Evolutionary conservation across 2,888 invertebrate species (phyloP), one percentile per base, ranked within the genome.

Genomic region (Clivina fossor): DNA sequence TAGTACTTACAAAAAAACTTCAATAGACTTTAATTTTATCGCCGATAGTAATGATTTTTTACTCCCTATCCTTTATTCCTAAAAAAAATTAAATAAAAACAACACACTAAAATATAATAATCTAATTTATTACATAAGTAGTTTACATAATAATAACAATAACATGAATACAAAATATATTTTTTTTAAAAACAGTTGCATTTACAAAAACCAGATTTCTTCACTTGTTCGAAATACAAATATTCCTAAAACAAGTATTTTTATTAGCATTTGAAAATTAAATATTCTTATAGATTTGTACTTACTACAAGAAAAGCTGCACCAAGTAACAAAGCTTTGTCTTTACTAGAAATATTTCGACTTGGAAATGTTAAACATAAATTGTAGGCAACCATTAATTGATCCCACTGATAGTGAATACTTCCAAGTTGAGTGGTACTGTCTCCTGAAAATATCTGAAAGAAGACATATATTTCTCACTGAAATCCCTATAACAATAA

Each of bases 281-380:
- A 30, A 56, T 11, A 57, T 15, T 33, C 9, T 20, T 9, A 26
- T 4, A 4, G 20, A 5, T 18, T 48, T 19, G 50, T 19, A 69
- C 73, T 77, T 79, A 92, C 93, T 82, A 94, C 75, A 56, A 94
- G 77, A 74, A 94, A 93, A 0, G 87, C 82, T 40, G 90, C 85
- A 3, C 88, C 93, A 19, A 94, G 70, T 48, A 93, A 76, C 2
- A 90, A 74, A 0, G 91, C 90, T 68, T 93, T 93, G 51, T 88
- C 81, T 63, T 83, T 86, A 1, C 86, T 83, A 65, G 89, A 85
- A 15, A 85, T 78, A 41, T 86, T 84, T 0, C 76, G 67, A 61
- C 82, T 78, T 0, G 92, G 90, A 67, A 90, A 88, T 43, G 83
- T 83, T 32, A 93, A 74, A 44, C 85, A 84, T 57, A 92, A 83